Conservation (phyloP, 1,140 invertebrate genomes). For the Oedothorax gibbosus region DNA sequence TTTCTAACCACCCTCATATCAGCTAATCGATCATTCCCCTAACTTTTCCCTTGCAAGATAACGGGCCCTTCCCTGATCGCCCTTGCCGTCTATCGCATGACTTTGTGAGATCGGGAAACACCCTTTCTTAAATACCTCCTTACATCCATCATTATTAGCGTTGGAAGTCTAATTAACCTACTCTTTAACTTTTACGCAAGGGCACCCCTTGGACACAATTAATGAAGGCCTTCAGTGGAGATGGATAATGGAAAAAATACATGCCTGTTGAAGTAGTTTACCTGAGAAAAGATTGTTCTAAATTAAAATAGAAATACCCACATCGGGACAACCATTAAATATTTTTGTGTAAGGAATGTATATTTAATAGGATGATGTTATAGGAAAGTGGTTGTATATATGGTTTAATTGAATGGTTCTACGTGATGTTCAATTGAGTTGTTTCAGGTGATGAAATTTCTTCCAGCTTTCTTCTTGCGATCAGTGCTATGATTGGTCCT, state of each 20-base stretch:
- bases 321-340: too few species aligned
- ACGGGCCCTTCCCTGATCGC: not conserved
- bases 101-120: conserved; percentile 2
- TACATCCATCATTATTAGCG: conserved; percentile 54
- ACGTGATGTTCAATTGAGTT: too few species aligned
- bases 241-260: too few species aligned
- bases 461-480: too few species aligned
- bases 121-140: conserved; percentile 35
- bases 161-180: conserved; percentile 52
- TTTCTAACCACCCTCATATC: not conserved
- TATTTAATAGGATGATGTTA: too few species aligned
- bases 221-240: conserved; percentile 34
- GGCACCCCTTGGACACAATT: conserved; percentile 35
- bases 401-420: too few species aligned
- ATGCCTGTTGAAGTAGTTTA: not conserved
- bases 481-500: too few species aligned
- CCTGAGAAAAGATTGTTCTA: not conserved
- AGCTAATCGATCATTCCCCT: conserved; percentile 16
- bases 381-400: too few species aligned
- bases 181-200: conserved; percentile 35
- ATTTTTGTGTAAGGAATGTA: too few species aligned
- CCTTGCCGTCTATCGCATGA: conserved; percentile 44
- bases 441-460: too few species aligned
- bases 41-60: conserved; percentile 9
- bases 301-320: too few species aligned